These are phyloP conservation scores for Apocrypta bakeri DNA, from an alignment of 1,140 invertebrate genomes.

Conservation along the genomic window DNA sequence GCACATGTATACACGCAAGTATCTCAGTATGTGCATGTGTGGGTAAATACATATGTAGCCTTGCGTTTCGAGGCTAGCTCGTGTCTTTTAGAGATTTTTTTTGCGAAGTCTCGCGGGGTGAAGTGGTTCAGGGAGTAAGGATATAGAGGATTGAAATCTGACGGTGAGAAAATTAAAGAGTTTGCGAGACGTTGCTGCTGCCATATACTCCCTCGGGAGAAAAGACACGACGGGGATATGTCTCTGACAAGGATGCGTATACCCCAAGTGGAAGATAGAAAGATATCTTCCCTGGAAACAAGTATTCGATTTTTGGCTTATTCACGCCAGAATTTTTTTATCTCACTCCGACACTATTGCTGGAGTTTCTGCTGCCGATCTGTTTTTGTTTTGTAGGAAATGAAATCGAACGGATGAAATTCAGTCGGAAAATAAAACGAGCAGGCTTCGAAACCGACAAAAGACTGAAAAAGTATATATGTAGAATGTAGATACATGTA, in stretches of 20 bases:
- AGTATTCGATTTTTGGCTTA: neutral
- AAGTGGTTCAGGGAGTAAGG: slow-evolving; percentile 48
- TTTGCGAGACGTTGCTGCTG: slow-evolving; percentile 13
- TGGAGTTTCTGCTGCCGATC: neutral
- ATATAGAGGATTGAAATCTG: slow-evolving; percentile 39
- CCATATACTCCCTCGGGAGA: neutral
- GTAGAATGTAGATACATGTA: no score
- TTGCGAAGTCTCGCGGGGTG: neutral
- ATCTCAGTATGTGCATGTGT: slow-evolving; percentile 32
- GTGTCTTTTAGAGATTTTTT: neutral
- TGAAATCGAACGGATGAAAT: neutral
- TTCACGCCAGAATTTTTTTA: neutral
- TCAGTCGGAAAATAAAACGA: neutral
- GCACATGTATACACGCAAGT: no score
- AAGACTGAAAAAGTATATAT: no score
- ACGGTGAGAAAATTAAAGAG: slow-evolving; percentile 38
- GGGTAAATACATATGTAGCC: neutral
- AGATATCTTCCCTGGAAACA: neutral
- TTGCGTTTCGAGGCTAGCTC: neutral
- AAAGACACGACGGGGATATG: neutral
- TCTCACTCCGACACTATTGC: neutral
- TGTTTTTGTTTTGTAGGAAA: neutral
- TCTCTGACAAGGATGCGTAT: neutral
- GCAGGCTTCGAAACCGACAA: neutral
- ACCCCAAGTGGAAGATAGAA: neutral